These are phyloP conservation scores for Clarias pachynema DNA, from an alignment of 2,797 vertebrate species.

Conservation along the genomic window DNA sequence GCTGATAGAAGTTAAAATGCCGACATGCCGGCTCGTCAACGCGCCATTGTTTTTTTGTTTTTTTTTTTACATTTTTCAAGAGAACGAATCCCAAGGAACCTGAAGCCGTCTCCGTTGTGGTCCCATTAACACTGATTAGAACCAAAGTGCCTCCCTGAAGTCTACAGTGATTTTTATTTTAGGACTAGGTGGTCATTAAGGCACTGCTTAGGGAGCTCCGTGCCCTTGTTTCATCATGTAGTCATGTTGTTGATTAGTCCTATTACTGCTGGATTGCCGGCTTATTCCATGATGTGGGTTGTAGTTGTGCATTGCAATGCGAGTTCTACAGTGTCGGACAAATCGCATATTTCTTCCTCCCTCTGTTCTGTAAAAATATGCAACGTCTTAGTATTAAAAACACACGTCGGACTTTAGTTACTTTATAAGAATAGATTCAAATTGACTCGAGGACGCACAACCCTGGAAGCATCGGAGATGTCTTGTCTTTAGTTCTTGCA, in stretches of 20 bases:
- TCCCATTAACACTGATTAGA: constrained; percentile 13
- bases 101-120: not conserved
- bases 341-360: not conserved
- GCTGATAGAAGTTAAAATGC: not conserved
- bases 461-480: not conserved
- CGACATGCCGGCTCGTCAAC: not conserved
- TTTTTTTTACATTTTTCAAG: not conserved
- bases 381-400: not conserved
- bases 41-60: too few relatives aligned
- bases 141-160: constrained; percentile 9
- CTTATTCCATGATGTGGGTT: not conserved
- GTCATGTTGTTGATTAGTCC: constrained; percentile 32
- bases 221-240: constrained; percentile 5
- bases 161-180: constrained; percentile 19
- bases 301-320: not conserved
- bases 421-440: not conserved
- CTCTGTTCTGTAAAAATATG: not conserved
- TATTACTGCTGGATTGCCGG: constrained; percentile 3
- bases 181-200: constrained; percentile 26
- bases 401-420: not conserved
- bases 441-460: not conserved
- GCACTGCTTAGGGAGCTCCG: constrained; percentile 1
- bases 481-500: not conserved
- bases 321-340: not conserved
- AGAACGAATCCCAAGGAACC: constrained; percentile 1